Evolutionary conservation across 2,113 vertebrate genomes (phyloP), one percentile per base, ranked within the genome.

Genomic region (Glareola pratincola): DNA sequence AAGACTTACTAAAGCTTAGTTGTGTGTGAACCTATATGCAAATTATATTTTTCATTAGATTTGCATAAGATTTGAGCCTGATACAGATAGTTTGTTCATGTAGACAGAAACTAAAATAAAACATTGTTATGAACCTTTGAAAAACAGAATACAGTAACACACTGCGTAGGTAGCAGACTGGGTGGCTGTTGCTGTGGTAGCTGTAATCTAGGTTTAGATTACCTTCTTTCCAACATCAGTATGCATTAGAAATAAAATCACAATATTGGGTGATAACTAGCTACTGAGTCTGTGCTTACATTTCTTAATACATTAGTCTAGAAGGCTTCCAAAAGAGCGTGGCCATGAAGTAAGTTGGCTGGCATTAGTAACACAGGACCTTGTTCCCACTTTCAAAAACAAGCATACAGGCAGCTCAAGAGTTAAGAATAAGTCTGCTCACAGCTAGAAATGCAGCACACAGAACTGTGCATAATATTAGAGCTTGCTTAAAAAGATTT

Each of bases 401-500:
- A 14, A 45, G 17, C 2, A 73, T 43, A 45, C 32, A 75, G 62
- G 67, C 9, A 23, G 71, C 36, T 78, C 60, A 66, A 80, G 85
- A 79, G 89, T 90, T 96, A 66, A 92, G 20, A 41, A 6, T 10
- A 3, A 37, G 13, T 16, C 32, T 62, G 92, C 67, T 92, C 24
- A 48, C 39, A 63, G 68, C 54, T 87, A 63, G 94, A 96, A 96
- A 84, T 29, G 53, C 53, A 74, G 54, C n/a, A n/a, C 16, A 73
- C 71, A 77, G 22, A 50, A 54, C 63, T 83, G 36, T 85, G 94
- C 87, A 67, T 88, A 92, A 24, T 39, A 78, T 79, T 94, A 94
- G 67, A 90, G 48, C 30, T 97, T 96, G 54, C 82, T 96, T 95
- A 87, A 94, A 96, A 85, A 93, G 53, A 91, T 85, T 81, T 79